Evolutionary conservation across 1,140 invertebrate species (phyloP), one percentile per base, ranked within the genome.

Genomic region (Pectinophora gossypiella): DNA sequence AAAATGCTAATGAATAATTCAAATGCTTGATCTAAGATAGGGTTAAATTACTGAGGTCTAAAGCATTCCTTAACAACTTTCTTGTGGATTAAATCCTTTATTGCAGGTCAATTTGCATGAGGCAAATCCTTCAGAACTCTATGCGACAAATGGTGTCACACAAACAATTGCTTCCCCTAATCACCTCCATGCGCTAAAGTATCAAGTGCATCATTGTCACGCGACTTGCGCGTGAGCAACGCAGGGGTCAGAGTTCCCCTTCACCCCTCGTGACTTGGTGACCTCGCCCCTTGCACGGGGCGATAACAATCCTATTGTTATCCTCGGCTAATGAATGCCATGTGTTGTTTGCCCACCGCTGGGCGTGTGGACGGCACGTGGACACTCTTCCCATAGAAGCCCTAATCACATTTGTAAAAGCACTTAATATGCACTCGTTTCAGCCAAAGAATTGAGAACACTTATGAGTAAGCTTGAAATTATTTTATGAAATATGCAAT

Each of bases 1-100:
- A 72, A 59, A 70, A 76, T 79, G 66, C 59, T 82, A 78, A 82
- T 84, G 70, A 76, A 72, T 65, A 51, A 57, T 59, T 67, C 48
- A 52, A 59, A 72, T 64, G 27, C 38, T 45, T 21, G 51, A 69
- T 63, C 52, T 13, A 36, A 65, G 56, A 72, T 66, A 59, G 50
- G 20, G 43, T 48, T 42, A 40, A 40, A 15, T 19, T 16, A 40
- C 38, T 7, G 27, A 6, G 38, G 13, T 40, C 38, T 13, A 32
- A 32, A 32, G n/a, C 6, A 12, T 32, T 3, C 1, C n/a, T n/a
- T n/a, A 32, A 32, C 9, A 32, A 32, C n/a, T n/a, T n/a, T n/a
- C n/a, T n/a, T n/a, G 27, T 32, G 7, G 6, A 32, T 9, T n/a
- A 7, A 12, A 2, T 32, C 7, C 1, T 32, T 2, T 1, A 2